phyloP scores from a whole-genome alignment of 2,797 vertebrate species.

The Chelmon rostratus region DNA sequence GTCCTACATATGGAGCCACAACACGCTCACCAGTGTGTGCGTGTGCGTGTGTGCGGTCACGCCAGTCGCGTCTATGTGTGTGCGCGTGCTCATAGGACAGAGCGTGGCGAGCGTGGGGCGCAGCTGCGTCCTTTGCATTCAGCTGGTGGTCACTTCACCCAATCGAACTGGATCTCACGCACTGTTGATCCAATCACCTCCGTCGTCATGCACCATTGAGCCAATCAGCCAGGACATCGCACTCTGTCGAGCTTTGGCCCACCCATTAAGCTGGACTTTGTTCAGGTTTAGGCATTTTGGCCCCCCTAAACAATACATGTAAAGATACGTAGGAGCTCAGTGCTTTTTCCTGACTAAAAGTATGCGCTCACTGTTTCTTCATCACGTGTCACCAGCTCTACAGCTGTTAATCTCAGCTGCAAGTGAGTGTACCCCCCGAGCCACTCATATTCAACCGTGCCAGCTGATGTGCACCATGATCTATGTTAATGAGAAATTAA shows the following conservation, averaged over 20 bases:
- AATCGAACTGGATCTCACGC: slow-evolving; percentile 74
- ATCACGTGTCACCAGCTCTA: slow-evolving; percentile 13
- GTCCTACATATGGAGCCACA: slow-evolving; percentile 69
- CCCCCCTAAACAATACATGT: neutral
- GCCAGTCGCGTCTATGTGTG: neutral
- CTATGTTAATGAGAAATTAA: slow-evolving; percentile 68
- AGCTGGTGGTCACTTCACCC: slow-evolving; percentile 66
- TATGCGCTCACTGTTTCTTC: slow-evolving; percentile 23
- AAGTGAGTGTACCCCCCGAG: slow-evolving; percentile 1
- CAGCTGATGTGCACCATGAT: slow-evolving; percentile 53
- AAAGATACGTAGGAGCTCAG: neutral
- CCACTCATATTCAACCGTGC: slow-evolving; percentile 11
- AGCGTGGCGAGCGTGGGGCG: slow-evolving; percentile 19
- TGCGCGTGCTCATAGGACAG: neutral
- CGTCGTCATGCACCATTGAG: slow-evolving; percentile 68
- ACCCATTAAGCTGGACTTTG: slow-evolving; percentile 29
- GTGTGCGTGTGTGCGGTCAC: neutral
- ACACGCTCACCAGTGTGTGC: slow-evolving; percentile 33
- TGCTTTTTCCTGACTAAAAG: neutral
- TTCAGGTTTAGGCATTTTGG: slow-evolving; percentile 10
- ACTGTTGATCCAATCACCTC: slow-evolving; percentile 75
- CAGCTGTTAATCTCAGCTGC: slow-evolving; percentile 28
- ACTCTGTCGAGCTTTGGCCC: slow-evolving; percentile 44
- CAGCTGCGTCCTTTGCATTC: slow-evolving; percentile 68
- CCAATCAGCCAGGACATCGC: slow-evolving; percentile 63